phyloP scores from a whole-genome alignment of 1,140 invertebrate genomes.

The Aphis craccivora region DNA sequence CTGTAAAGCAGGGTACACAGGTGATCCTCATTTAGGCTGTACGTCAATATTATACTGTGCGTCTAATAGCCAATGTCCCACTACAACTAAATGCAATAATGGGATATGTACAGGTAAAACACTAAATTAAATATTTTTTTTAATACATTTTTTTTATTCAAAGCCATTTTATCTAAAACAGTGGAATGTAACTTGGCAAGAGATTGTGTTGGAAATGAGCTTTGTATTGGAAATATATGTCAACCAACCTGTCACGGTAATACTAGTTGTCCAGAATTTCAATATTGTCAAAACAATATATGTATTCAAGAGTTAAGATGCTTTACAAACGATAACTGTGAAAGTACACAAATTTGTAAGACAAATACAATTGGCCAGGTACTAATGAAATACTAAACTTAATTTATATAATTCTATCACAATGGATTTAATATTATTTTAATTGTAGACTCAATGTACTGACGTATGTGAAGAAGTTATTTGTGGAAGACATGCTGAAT shows the following conservation, averaged over 20 bases:
- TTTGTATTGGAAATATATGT: constrained; percentile 81
- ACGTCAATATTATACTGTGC: constrained; percentile 60
- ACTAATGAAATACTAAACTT: constrained; percentile 14
- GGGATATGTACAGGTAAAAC: constrained; percentile 79
- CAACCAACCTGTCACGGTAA: constrained; percentile 81
- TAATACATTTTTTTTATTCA: neutral
- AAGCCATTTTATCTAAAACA: constrained; percentile 62
- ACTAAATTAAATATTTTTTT: constrained; percentile 4
- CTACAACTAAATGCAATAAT: constrained; percentile 80
- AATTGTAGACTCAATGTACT: constrained; percentile 67
- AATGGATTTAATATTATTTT: neutral
- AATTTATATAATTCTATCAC: neutral
- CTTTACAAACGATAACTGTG: constrained; percentile 74
- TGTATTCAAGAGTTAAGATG: constrained; percentile 83
- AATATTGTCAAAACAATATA: constrained; percentile 82
- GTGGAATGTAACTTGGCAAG: constrained; percentile 77
- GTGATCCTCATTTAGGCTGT: constrained; percentile 73
- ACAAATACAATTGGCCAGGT: constrained; percentile 72
- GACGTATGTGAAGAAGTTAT: constrained; percentile 79
- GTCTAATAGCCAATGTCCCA: constrained; percentile 80
- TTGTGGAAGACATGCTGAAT: constrained; percentile 69
- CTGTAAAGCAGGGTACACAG: constrained; percentile 82
- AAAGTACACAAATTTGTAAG: constrained; percentile 72
- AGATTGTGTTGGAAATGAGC: constrained; percentile 81
- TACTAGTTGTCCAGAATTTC: constrained; percentile 79